Percentiles rank a stretch among this genome's conserved stretches.
Evolutionary conservation across 2,888 invertebrate genomes (phyloP).

Genomic region (Disparrhopalites patrizii): DNA sequence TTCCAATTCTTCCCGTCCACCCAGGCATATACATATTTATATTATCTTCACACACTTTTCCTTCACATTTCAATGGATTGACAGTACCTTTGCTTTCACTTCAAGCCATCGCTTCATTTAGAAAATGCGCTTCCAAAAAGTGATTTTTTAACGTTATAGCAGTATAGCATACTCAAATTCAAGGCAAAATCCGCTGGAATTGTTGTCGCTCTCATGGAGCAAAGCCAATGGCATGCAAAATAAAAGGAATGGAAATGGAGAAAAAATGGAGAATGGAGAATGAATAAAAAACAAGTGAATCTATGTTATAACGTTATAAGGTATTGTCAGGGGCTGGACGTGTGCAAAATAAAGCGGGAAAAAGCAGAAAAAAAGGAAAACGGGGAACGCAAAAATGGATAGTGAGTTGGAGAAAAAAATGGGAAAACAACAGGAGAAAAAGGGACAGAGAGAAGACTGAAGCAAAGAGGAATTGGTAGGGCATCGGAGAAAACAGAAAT

Average conservation of each 20-base stretch:
- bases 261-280: background rate
- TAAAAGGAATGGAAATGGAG: background rate
- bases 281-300: too few species aligned
- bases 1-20: too few species aligned
- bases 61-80: too few species aligned
- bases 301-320: background rate
- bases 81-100: too few species aligned
- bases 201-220: too few species aligned
- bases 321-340: background rate
- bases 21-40: too few species aligned
- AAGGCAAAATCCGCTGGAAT: too few species aligned
- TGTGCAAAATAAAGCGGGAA: background rate
- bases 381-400: background rate
- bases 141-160: too few species aligned
- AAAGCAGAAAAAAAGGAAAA: background rate
- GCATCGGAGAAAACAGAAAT: background rate
- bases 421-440: background rate
- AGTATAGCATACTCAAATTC: too few species aligned
- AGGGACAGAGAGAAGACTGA: background rate
- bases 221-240: background rate
- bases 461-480: background rate
- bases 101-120: too few species aligned
- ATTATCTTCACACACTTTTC: too few species aligned
- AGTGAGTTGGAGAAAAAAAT: background rate
- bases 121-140: too few species aligned